A percentile compares a stretch with the other conserved stretches of the same genome.
Evolutionary conservation across 2,113 vertebrate genomes (phyloP).

Genomic region (Amblyornis subalaris): DNA sequence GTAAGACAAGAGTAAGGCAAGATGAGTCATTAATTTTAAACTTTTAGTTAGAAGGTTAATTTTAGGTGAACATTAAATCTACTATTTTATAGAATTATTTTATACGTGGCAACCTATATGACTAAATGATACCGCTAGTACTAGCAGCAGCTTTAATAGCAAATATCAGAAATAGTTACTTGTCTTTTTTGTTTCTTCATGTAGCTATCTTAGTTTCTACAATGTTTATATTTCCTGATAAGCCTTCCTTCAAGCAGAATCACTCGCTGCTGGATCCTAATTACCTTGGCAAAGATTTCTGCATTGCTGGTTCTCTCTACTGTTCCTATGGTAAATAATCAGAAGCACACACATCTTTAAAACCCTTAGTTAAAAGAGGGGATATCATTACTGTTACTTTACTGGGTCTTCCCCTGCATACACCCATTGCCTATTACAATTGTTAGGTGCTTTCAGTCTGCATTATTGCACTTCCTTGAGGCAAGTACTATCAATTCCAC

Average conservation of each 20-base stretch:
- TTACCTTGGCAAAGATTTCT: not conserved
- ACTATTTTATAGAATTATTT: not conserved
- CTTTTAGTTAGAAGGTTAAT: not conserved
- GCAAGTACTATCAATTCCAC: not conserved
- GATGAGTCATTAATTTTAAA: not conserved
- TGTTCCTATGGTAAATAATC: not conserved
- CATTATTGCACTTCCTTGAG: not conserved
- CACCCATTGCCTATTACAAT: not conserved
- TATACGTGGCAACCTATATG: not conserved
- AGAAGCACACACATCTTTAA: not conserved
- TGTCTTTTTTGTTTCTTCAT: not conserved
- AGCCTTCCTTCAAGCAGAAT: not conserved
- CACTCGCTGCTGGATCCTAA: not conserved
- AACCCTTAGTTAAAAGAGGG: fast-evolving
- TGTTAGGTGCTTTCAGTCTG: not conserved
- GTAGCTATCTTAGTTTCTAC: not conserved
- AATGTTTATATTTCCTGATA: not conserved
- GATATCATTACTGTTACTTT: not conserved
- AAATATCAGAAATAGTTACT: not conserved
- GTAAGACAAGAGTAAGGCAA: not conserved
- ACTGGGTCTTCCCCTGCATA: not conserved
- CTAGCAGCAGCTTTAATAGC: not conserved
- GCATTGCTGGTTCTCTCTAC: not conserved
- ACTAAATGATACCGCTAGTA: not conserved
- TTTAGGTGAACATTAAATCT: not conserved